These are phyloP conservation scores for Entelurus aequoreus DNA, from an alignment of 2,113 vertebrate species.

Conservation along the genomic window DNA sequence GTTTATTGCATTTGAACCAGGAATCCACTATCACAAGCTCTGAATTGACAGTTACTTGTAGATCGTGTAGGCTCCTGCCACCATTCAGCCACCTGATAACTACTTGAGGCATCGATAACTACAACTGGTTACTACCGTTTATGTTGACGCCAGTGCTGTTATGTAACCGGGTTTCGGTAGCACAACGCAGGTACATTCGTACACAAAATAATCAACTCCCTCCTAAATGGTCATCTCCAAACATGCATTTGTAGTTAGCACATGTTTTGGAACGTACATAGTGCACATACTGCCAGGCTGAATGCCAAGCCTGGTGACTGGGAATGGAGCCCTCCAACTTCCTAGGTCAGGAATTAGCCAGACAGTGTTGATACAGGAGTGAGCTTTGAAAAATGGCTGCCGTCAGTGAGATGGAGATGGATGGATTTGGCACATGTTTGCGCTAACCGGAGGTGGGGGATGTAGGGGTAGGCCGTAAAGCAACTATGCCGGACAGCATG, in stretches of 20 bases:
- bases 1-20: too few relatives aligned
- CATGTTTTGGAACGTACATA: not conserved
- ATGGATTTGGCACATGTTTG: constrained; percentile 60
- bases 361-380: constrained; percentile 60
- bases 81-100: too few relatives aligned
- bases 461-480: constrained; percentile 39
- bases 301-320: constrained; percentile 23
- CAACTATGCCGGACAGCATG: constrained; percentile 41
- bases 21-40: too few relatives aligned
- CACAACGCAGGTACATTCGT: too few relatives aligned
- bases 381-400: constrained; percentile 57
- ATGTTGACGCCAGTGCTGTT: too few relatives aligned
- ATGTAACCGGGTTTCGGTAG: too few relatives aligned
- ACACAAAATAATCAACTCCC: too few relatives aligned
- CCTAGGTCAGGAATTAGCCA: constrained; percentile 54
- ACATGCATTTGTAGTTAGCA: not conserved
- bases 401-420: constrained; percentile 62
- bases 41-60: too few relatives aligned
- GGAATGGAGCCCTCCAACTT: constrained; percentile 48
- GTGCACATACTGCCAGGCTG: constrained; percentile 1
- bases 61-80: too few relatives aligned
- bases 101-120: too few relatives aligned
- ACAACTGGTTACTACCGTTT: too few relatives aligned
- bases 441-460: constrained; percentile 32
- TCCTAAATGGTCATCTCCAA: not conserved